A percentile compares a stretch with the other conserved stretches of the same genome.
Evolutionary conservation across 2,797 vertebrate genomes (phyloP).

Genomic region (Sebastes kiyomatsui): DNA sequence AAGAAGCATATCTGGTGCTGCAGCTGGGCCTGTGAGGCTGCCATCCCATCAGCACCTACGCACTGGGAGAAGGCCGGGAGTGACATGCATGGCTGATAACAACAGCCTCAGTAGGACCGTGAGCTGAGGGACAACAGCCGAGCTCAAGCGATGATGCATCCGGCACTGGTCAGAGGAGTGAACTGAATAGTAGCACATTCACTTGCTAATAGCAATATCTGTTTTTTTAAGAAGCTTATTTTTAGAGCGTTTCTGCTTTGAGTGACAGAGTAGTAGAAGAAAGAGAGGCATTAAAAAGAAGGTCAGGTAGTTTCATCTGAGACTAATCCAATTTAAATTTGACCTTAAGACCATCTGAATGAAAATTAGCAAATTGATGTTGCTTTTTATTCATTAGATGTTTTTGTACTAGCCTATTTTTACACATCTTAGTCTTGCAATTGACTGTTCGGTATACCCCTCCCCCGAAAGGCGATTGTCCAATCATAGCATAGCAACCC

Average conservation of each 20-base stretch:
- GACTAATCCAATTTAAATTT: background rate
- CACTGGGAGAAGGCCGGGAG: slow-evolving; percentile 47
- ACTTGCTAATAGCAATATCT: background rate
- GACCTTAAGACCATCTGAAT: background rate
- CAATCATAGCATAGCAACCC: too few species aligned
- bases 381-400: background rate
- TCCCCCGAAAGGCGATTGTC: too few species aligned
- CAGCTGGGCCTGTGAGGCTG: slow-evolving; percentile 65
- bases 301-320: slow-evolving; percentile 12
- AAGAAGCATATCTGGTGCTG: slow-evolving; percentile 72
- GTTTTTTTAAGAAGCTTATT: slow-evolving; percentile 19
- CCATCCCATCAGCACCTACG: slow-evolving; percentile 68
- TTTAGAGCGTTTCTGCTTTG: slow-evolving; percentile 4
- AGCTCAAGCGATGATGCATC: slow-evolving; percentile 32
- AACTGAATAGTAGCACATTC: slow-evolving; percentile 1
- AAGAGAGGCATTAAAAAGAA: slow-evolving; percentile 8
- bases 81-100: slow-evolving; percentile 72
- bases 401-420: background rate
- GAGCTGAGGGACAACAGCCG: slow-evolving; percentile 40
- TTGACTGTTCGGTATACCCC: background rate
- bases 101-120: slow-evolving; percentile 19
- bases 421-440: background rate
- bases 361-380: background rate
- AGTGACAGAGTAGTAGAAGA: background rate
- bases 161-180: slow-evolving; percentile 2